Evolutionary conservation across 1,140 invertebrate genomes (phyloP), one percentile per base, ranked within the genome.

Genomic region (Philaenus spumarius): DNA sequence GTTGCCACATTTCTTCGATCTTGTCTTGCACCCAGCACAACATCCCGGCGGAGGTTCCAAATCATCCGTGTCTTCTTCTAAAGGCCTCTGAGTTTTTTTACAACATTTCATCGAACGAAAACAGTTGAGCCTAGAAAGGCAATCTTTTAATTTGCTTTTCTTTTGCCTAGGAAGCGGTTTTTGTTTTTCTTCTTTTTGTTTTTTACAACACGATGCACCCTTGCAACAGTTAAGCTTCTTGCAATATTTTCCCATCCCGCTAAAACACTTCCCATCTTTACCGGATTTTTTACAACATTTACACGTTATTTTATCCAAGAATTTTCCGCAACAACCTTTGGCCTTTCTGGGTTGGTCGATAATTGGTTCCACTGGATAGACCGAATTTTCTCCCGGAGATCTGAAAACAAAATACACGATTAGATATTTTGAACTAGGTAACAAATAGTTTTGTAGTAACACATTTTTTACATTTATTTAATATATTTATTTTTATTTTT

Each of bases 181-280:
- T 34, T 26, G n/a, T 45, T 59, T 35, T 55, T 26, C 24, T n/a
- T 26, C 42, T 50, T 60, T 47, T 43, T 53, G 26, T 26, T 17
- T n/a, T 39, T 45, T 19, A 26, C 39, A 30, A n/a, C 56, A 58
- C 7, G 15, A 39, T 17, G 48, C 20, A 30, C 39, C 35, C 37
- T 54, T 59, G 46, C 57, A 62, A 46, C 61, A 62, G 39, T 56
- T 56, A 9, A 53, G 39, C 50, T 55, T 62, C 30, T 34, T 58
- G 47, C 40, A 47, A 2, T 23, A 45, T 11, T 9, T 17, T 53
- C 55, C 48, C 40, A 39, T 30, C 19, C 45, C 34, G 17, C 23
- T 37, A 19, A 12, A 1, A 12, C 22, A 6, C 51, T 17, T 51
- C 11, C 34, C 11, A 15, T 30, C 26, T 3, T 9, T 30, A 9